Conservation (phyloP, 2,888 invertebrate species). For the Ophioninae sp. region DNA sequence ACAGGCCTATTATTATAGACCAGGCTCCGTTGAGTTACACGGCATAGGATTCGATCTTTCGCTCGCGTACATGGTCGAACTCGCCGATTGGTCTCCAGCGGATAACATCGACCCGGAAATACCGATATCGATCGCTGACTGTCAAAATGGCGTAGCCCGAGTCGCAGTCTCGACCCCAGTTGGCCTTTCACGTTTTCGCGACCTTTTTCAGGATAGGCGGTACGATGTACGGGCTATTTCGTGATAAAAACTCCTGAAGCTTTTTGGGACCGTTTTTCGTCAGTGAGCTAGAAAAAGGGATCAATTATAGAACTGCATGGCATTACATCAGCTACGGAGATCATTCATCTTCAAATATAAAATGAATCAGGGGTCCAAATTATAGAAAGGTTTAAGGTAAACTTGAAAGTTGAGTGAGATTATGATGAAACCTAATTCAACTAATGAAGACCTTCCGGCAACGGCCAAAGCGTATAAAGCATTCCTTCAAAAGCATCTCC, state of each 20-base stretch:
- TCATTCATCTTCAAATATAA: no score
- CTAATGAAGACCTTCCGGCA: no score
- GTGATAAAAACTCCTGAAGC: neutral
- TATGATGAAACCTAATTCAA: no score
- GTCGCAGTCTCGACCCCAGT: neutral
- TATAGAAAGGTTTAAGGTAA: no score
- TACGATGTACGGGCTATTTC: neutral
- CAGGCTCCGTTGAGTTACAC: constrained; percentile 46
- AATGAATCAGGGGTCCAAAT: no score
- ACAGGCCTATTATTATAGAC: constrained; percentile 54
- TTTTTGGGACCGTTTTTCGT: neutral
- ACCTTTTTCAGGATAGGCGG: neutral
- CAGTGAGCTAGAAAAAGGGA: neutral
- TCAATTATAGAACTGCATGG: neutral
- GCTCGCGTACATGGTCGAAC: constrained; percentile 22
- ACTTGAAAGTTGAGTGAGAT: no score
- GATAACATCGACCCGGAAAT: neutral
- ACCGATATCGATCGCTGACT: constrained; percentile 14
- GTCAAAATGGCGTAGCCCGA: neutral
- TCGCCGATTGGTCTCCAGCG: constrained; percentile 15
- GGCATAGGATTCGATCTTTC: constrained; percentile 45
- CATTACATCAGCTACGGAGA: neutral
- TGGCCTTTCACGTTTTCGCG: neutral
- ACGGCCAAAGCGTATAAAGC: no score
- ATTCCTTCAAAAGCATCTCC: no score